Base-by-base conservation (phyloP, 2,888 invertebrate species). In the Trachelus iudaicus region DNA sequence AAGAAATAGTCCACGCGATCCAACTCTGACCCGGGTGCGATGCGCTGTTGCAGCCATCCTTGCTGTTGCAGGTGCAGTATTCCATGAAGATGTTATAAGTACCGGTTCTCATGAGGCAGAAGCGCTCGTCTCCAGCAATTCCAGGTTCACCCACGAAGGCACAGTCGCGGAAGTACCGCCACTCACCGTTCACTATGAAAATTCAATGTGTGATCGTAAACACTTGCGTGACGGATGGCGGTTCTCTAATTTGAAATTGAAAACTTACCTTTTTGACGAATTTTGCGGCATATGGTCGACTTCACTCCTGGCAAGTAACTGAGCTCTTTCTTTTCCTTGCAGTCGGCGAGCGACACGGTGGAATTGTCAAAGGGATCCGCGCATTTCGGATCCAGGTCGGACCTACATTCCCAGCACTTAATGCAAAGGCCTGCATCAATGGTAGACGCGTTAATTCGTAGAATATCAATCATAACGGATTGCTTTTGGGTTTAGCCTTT, bases 31-130 rank as follows among this genome's bases (percentile, higher is more conserved):
- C 9, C 37, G 83, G 74, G 76, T 82, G 76, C 1, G 92, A 90
- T 0, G 95, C 95, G 3, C 94, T 91, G 90, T 98, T 98, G 89
- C 98, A 98, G 0, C 98, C 98, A 90, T 98, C 97, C 92, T 98
- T 98, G 87, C 96, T 97, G 86, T 96, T 96, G 87, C 98, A 98
- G 0, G 97, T 97, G 90, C 98, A 98, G 87, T 96, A 97, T 91
- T 98, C 98, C 93, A 97, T 95, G 90, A 98, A 98, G 84, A 98
- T 97, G 90, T 98, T 97, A 92, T 97, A 97, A 1, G 97, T 97
- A 33, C 98, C 98, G 0, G 97, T 97, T 86, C 97, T 93, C 96
- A 98, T 96, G 15, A 97, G 92, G 85, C 98, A 98, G 92, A 96
- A 98, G 77, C 98, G 93, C 91, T 98, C 98, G 86, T 98, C 98